Evolutionary conservation across 1,140 invertebrate species (phyloP), one percentile per base, ranked within the genome.

Genomic region (Pissodes strobi): DNA sequence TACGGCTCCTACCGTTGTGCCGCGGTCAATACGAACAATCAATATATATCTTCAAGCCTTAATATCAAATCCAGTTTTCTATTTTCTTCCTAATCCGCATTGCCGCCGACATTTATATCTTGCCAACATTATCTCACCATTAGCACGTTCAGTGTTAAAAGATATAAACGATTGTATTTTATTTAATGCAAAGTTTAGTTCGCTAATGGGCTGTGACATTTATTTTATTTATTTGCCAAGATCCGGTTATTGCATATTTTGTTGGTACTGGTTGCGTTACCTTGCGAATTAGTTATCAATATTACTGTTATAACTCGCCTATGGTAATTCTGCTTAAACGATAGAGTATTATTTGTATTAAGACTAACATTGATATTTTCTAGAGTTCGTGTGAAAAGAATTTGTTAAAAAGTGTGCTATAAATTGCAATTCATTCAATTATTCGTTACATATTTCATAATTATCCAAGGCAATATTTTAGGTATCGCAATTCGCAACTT

Each of bases 121-220:
- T 27, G 48, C 22, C 17, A 15, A 53, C 51, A 53, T 53, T 53
- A 53, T 53, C 51, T 21, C 9, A 23, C 51, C 51, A 53, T 53
- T 53, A 53, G 30, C 34, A 53, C 51, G 25, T 51, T 3, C 22
- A 53, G 17, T 22, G 51, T 23, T 53, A 19, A 53, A 53, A 38
- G 51, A 53, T 53, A 37, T 37, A 38, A 53, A 38, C 15, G 27
- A 53, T 38, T 53, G 34, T 53, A 38, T 38, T 53, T 53, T 38
- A 53, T 53, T 38, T 38, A 53, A 53, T 38, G 51, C 51, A 53
- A 53, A 53, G 51, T 53, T 53, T 53, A 53, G 15, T 53, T 38
- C 51, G 10, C 23, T 53, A 53, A 53, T 53, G 34, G 51, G 30
- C 34, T 38, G 15, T 19, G 51, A 53, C 51, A 53, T 53, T 53